Percentiles rank a stretch among this genome's conserved stretches.
Evolutionary conservation across 2,888 invertebrate genomes (phyloP).

Genomic region (Volucella zonaria): DNA sequence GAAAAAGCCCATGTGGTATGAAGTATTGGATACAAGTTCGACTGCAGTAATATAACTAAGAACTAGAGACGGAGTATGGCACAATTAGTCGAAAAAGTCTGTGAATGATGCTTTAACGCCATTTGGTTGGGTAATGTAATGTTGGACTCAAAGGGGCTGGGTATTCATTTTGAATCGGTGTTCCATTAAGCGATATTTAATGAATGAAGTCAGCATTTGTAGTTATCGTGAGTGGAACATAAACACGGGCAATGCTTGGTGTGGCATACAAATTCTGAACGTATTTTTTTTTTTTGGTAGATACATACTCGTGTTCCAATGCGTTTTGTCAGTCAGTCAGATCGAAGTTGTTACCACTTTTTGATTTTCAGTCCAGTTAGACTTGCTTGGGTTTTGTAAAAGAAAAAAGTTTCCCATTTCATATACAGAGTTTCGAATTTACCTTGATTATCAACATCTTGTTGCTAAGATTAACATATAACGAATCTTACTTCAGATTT

Average conservation of each 20-base stretch:
- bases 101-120: slow-evolving; percentile 9
- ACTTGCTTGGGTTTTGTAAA: slow-evolving; percentile 41
- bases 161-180: slow-evolving; percentile 29
- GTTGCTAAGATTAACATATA: neutral
- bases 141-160: neutral
- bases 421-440: neutral
- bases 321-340: no score
- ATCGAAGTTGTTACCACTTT: neutral
- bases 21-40: slow-evolving; percentile 50
- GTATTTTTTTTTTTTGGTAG: slow-evolving; percentile 40
- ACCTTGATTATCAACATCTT: no score
- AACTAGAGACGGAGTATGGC: neutral
- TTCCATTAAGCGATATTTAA: slow-evolving; percentile 64
- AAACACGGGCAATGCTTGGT: slow-evolving; percentile 61
- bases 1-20: slow-evolving; percentile 47
- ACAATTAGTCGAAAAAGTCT: slow-evolving; percentile 25
- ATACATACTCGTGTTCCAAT: neutral
- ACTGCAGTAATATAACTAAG: slow-evolving; percentile 27
- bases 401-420: neutral
- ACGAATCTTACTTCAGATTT: no score
- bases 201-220: slow-evolving; percentile 55
- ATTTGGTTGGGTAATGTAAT: neutral
- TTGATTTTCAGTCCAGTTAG: slow-evolving; percentile 43
- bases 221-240: slow-evolving; percentile 37
- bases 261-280: slow-evolving; percentile 64